Percentiles rank a stretch among this genome's conserved stretches.
phyloP scores from a whole-genome alignment of 2,888 invertebrate species.

The Cyclophora punctaria region DNA sequence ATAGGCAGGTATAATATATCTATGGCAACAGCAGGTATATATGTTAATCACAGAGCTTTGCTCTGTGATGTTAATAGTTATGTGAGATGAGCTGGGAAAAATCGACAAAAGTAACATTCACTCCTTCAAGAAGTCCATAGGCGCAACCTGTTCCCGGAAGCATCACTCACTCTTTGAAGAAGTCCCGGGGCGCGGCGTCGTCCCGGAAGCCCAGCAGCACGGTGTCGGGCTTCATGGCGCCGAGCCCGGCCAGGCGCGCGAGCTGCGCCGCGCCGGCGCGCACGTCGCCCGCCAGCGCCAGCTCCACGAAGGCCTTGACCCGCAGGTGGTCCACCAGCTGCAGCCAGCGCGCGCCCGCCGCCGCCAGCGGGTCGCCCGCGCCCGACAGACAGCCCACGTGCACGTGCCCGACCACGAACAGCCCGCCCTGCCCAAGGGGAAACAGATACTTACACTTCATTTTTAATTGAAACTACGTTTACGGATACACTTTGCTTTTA shows the following conservation, averaged over 20 bases:
- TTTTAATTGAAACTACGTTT: too few relatives aligned
- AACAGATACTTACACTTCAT: not conserved
- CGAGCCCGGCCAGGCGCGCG: constrained; percentile 92
- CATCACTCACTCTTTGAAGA: constrained; percentile 79
- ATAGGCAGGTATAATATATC: too few relatives aligned
- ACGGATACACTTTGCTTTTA: too few relatives aligned
- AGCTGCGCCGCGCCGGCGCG: constrained; percentile 95
- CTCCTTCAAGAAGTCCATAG: constrained; percentile 86
- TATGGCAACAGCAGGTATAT: too few relatives aligned
- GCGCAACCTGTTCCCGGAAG: constrained; percentile 87
- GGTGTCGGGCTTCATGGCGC: constrained; percentile 99
- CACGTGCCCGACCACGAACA: constrained; percentile 67
- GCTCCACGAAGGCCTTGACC: constrained; percentile 96
- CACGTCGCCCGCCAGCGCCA: constrained; percentile 89
- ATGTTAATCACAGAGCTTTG: too few relatives aligned
- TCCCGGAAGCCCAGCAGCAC: constrained; percentile 96
- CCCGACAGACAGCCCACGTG: constrained; percentile 53
- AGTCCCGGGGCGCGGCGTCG: constrained; percentile 81
- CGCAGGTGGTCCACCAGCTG: constrained; percentile 93
- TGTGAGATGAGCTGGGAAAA: too few relatives aligned
- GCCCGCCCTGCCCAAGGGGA: constrained; percentile 55
- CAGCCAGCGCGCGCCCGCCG: constrained; percentile 91
- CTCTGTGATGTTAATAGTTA: too few relatives aligned
- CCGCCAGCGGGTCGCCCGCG: constrained; percentile 53
- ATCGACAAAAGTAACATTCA: constrained; percentile 37